Percentiles rank a stretch among this genome's conserved stretches.
These are phyloP conservation scores for Wiebesia pumilae DNA, from an alignment of 1,140 invertebrate species.

Conservation along the genomic window DNA sequence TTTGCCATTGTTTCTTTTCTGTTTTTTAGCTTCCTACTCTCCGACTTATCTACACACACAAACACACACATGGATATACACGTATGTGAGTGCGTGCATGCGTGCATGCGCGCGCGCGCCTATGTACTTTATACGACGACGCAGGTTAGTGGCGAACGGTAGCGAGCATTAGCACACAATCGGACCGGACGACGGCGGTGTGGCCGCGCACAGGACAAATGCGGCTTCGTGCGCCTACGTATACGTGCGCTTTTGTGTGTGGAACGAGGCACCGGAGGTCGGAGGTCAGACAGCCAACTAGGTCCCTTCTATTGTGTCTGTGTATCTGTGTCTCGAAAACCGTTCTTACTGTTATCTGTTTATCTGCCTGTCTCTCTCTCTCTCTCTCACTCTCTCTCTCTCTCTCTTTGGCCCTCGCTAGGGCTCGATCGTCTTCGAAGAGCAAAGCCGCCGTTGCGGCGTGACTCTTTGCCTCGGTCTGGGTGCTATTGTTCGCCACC, in stretches of 20 bases:
- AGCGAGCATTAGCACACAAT: slow-evolving; percentile 75
- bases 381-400: slow-evolving; percentile 42
- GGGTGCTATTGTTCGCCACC: slow-evolving; percentile 66
- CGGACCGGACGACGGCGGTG: slow-evolving; percentile 50
- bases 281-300: slow-evolving; percentile 72
- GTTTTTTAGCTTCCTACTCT: too few relatives aligned
- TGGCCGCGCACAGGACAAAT: slow-evolving; percentile 60
- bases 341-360: slow-evolving; percentile 47
- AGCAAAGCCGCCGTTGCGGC: slow-evolving; percentile 37
- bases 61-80: too few relatives aligned
- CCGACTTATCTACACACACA: too few relatives aligned
- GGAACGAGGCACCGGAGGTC: slow-evolving; percentile 61
- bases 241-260: slow-evolving; percentile 56
- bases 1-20: background rate
- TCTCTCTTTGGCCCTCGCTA: background rate
- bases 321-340: slow-evolving; percentile 34
- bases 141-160: slow-evolving; percentile 60
- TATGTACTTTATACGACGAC: too few relatives aligned
- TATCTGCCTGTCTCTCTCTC: slow-evolving; percentile 5
- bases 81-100: too few relatives aligned
- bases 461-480: slow-evolving; percentile 51
- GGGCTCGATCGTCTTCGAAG: slow-evolving; percentile 49
- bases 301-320: slow-evolving; percentile 71
- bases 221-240: slow-evolving; percentile 64
- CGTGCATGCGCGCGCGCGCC: too few relatives aligned